Evolutionary conservation across 2,888 invertebrate species (phyloP).

Genomic region (Mythimna impura): DNA sequence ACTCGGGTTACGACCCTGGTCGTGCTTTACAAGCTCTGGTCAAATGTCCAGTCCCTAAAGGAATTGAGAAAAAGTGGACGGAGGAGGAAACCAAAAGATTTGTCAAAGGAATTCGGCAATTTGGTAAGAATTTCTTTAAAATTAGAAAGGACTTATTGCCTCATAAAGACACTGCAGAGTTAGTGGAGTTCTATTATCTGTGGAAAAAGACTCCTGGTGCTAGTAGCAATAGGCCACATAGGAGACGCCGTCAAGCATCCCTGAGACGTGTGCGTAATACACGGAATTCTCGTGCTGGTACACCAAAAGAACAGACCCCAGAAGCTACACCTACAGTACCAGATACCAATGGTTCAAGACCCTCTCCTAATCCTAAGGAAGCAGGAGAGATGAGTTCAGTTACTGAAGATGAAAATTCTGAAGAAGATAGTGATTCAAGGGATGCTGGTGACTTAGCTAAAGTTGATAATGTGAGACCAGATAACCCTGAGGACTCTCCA

Average conservation of each 20-base stretch:
- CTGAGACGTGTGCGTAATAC: slow-evolving; percentile 96
- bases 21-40: slow-evolving; percentile 98
- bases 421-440: slow-evolving; percentile 98
- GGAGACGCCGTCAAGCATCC: slow-evolving; percentile 96
- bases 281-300: slow-evolving; percentile 95
- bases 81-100: slow-evolving; percentile 99
- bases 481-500: slow-evolving; percentile 95
- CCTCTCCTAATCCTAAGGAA: slow-evolving; percentile 93
- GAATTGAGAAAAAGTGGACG: slow-evolving; percentile 99
- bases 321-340: slow-evolving; percentile 89
- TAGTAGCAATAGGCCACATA: slow-evolving; percentile 98
- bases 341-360: slow-evolving; percentile 90
- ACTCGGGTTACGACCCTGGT: slow-evolving; percentile 98
- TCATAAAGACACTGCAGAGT: slow-evolving; percentile 98
- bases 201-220: slow-evolving; percentile 99
- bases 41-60: slow-evolving; percentile 99
- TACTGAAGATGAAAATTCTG: slow-evolving; percentile 97
- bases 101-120: slow-evolving; percentile 99
- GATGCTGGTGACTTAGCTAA: slow-evolving; percentile 95
- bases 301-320: slow-evolving; percentile 93
- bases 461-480: slow-evolving; percentile 95
- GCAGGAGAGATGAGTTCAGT: slow-evolving; percentile 94
- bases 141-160: slow-evolving; percentile 99
- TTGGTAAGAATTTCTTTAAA: slow-evolving; percentile 99
- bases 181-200: slow-evolving; percentile 99